Base-by-base conservation (phyloP, 2,888 invertebrate species). In the Megastigmus dorsalis region DNA sequence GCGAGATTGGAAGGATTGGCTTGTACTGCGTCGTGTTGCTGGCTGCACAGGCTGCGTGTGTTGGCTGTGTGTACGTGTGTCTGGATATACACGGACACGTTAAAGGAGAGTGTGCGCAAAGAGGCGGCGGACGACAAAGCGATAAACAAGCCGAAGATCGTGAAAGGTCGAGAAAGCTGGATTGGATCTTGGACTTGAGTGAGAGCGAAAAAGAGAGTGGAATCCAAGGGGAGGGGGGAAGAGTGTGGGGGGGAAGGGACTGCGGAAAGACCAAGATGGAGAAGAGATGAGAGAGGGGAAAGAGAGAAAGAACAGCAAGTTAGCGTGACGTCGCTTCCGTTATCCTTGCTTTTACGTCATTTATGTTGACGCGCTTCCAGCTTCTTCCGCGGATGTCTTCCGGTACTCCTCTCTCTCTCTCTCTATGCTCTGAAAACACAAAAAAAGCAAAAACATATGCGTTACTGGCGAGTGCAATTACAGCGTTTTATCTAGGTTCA, bases 321-420 rank as follows among this genome's bases (percentile, higher is more conserved):
- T 85, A 85, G 84, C 87, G 85, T 86, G 83, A 85, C 84, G 85
- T 85, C 86, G 84, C 84, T 86, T 86, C 83, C 84, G 85, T 81
- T 81, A 54, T 76, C 50, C 69, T 86, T 83, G 84, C 81, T 83
- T 83, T 84, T 84, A 86, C 86, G 87, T 87, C 87, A 87, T 87
- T 86, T 87, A 86, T 85, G 15, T 84, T 84, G 84, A 81, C 82
- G 81, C 82, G 80, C 81, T 80, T 84, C 84, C 82, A 82, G 82
- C 81, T 83, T 84, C 84, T 84, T 83, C 83, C 83, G 82, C 82
- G 82, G 81, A 81, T 79, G 79, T 78, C 73, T 79, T 80, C 82
- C 77, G 78, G 75, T 82, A 80, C 81, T 83, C 82, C 82, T 83
- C 80, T 83, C 45, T 67, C 57, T 13, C 57, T 13, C 65, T 43